Percentiles rank a stretch among this genome's conserved stretches.
These are phyloP conservation scores for Novumbra hubbsi DNA, from an alignment of 2,797 vertebrate genomes.

Conservation along the genomic window DNA sequence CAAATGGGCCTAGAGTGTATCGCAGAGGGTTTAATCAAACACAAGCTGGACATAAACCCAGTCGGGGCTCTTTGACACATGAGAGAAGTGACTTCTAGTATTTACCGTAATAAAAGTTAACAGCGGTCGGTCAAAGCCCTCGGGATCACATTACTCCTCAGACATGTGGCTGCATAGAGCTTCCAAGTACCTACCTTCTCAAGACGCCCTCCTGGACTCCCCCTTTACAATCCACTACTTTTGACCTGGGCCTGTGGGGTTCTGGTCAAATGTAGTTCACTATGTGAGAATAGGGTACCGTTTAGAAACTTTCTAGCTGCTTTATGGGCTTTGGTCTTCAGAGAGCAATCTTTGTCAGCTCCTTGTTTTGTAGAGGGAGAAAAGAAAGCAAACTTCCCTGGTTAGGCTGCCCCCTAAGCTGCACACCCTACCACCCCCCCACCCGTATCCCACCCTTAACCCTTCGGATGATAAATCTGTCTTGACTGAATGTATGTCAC, in stretches of 20 bases:
- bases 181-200: not conserved
- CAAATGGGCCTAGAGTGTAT: slow-evolving; percentile 64
- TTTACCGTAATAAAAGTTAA: slow-evolving; percentile 78
- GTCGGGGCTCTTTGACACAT: slow-evolving; percentile 57
- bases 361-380: slow-evolving; percentile 68
- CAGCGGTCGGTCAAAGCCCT: slow-evolving; percentile 62
- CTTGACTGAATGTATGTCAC: slow-evolving; percentile 57
- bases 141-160: slow-evolving; percentile 71
- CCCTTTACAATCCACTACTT: not conserved
- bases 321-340: slow-evolving; percentile 68
- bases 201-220: no score
- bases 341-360: slow-evolving; percentile 65
- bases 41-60: slow-evolving; percentile 62
- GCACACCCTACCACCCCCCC: slow-evolving; percentile 41
- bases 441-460: slow-evolving; percentile 60
- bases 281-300: not conserved
- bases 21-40: slow-evolving; percentile 67
- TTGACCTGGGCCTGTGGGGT: not conserved
- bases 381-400: slow-evolving; percentile 72
- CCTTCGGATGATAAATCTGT: slow-evolving; percentile 75
- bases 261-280: not conserved
- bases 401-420: slow-evolving; percentile 26
- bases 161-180: slow-evolving; percentile 64
- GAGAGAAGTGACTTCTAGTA: slow-evolving; percentile 63
- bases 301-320: slow-evolving; percentile 38